A percentile compares a stretch with the other conserved stretches of the same genome.
Evolutionary conservation across 2,113 vertebrate species (phyloP).

Genomic region (Aplodontia rufa): DNA sequence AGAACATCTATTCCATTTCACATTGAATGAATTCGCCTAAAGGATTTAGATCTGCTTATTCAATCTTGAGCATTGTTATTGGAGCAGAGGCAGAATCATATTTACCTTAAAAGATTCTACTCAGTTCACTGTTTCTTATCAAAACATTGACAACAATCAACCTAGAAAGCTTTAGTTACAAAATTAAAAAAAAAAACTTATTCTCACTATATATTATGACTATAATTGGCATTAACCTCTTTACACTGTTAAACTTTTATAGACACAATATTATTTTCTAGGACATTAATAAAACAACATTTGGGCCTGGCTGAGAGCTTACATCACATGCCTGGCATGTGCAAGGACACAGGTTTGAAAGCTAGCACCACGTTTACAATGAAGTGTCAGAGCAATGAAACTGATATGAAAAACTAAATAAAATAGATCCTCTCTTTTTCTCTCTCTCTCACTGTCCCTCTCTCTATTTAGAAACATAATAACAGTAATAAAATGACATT

Average conservation of each 20-base stretch:
- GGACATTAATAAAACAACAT: neutral
- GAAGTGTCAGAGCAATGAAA: too few relatives aligned
- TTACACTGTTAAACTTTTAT: conserved; percentile 50
- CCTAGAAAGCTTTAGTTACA: conserved; percentile 30
- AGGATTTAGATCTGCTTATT: conserved; percentile 57
- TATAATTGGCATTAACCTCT: neutral
- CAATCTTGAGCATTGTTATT: conserved; percentile 53
- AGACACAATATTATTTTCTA: conserved; percentile 44
- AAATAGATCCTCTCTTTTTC: too few relatives aligned
- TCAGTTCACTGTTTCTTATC: conserved; percentile 51
- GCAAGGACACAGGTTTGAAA: too few relatives aligned
- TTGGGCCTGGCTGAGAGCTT: too few relatives aligned
- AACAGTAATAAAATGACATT: too few relatives aligned
- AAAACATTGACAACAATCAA: conserved; percentile 35
- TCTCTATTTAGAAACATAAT: too few relatives aligned
- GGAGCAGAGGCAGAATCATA: conserved; percentile 61
- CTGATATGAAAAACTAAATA: too few relatives aligned
- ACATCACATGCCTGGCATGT: too few relatives aligned
- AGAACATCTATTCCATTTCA: conserved; percentile 73
- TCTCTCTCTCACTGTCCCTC: too few relatives aligned
- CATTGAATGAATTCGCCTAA: conserved; percentile 56
- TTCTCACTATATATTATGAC: neutral
- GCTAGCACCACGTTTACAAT: too few relatives aligned
- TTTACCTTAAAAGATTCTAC: conserved; percentile 61
- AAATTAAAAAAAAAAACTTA: neutral